phyloP scores from a whole-genome alignment of 2,888 invertebrate species.

The Tinea semifulvella region DNA sequence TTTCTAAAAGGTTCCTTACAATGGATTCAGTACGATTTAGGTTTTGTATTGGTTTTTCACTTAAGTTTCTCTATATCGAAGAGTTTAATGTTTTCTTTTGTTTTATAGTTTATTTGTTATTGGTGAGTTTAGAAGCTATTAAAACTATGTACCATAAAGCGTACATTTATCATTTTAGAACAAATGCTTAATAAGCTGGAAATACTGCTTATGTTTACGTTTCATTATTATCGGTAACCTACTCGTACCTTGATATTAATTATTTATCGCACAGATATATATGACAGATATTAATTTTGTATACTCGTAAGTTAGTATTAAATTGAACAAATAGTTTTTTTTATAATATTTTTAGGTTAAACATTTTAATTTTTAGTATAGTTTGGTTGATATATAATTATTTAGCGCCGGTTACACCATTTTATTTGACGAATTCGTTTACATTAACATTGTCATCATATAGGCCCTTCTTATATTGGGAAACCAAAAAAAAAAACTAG shows the following conservation, averaged over 20 bases:
- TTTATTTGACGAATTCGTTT: too few relatives aligned
- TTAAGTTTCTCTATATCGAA: neutral
- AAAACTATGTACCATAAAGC: neutral
- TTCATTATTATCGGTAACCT: neutral
- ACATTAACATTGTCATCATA: too few relatives aligned
- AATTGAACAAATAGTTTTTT: too few relatives aligned
- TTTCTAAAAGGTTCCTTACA: conserved; percentile 23
- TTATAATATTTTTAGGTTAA: too few relatives aligned
- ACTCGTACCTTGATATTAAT: neutral
- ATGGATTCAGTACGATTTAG: conserved; percentile 9
- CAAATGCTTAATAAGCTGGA: neutral
- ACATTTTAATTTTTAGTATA: too few relatives aligned
- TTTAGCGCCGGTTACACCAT: too few relatives aligned
- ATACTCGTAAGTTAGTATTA: too few relatives aligned
- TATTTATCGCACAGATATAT: neutral
- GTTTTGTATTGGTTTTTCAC: conserved; percentile 6
- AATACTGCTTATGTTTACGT: neutral
- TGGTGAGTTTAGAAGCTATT: conserved; percentile 1
- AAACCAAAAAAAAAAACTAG: too few relatives aligned
- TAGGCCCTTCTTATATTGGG: too few relatives aligned
- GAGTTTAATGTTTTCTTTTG: conserved; percentile 3
- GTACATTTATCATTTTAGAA: neutral
- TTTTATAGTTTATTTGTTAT: neutral
- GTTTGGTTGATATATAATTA: too few relatives aligned
- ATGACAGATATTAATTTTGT: too few relatives aligned